Conservation (phyloP, 2,797 vertebrate genomes). For the Hyperoplus immaculatus region DNA sequence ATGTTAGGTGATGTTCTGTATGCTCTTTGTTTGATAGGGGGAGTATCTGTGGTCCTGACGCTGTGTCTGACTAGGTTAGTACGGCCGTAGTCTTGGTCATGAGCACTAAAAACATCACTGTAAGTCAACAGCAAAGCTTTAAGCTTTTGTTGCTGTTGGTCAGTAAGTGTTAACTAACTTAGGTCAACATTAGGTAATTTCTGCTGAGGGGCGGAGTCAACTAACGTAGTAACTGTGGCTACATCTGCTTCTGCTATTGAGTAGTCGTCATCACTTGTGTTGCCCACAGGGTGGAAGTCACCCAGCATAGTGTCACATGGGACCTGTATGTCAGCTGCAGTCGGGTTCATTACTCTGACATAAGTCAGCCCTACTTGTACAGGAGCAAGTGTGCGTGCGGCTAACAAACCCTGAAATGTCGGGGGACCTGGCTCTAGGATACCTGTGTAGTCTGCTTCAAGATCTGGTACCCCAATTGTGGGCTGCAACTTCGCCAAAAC, state of each 20-base stretch:
- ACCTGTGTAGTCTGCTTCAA: conserved; percentile 15
- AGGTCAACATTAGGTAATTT: conserved; percentile 1
- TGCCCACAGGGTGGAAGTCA: conserved; percentile 5
- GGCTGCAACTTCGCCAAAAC: conserved; percentile 26
- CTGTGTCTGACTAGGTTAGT: conserved; percentile 24
- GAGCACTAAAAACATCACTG: conserved; percentile 33
- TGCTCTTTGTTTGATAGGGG: conserved; percentile 21
- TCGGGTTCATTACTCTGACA: conserved; percentile 24
- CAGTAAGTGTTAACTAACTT: not conserved
- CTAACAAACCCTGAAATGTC: conserved; percentile 1
- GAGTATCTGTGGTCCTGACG: conserved; percentile 17
- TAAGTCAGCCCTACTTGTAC: conserved; percentile 10
- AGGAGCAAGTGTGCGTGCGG: conserved; percentile 5
- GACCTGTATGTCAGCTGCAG: not conserved
- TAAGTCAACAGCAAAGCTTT: conserved; percentile 22
- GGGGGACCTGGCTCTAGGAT: conserved; percentile 14
- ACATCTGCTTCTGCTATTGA: not conserved
- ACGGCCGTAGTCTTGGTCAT: conserved; percentile 35
- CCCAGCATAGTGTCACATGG: conserved; percentile 21
- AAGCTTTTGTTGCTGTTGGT: conserved; percentile 10
- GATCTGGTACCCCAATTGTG: conserved; percentile 7
- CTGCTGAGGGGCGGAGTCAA: too few relatives aligned
- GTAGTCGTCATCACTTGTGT: not conserved
- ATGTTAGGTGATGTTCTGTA: conserved; percentile 20
- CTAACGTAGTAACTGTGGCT: not conserved